Conservation (phyloP, 2,113 vertebrate species). For the Rhipidura dahli region DNA sequence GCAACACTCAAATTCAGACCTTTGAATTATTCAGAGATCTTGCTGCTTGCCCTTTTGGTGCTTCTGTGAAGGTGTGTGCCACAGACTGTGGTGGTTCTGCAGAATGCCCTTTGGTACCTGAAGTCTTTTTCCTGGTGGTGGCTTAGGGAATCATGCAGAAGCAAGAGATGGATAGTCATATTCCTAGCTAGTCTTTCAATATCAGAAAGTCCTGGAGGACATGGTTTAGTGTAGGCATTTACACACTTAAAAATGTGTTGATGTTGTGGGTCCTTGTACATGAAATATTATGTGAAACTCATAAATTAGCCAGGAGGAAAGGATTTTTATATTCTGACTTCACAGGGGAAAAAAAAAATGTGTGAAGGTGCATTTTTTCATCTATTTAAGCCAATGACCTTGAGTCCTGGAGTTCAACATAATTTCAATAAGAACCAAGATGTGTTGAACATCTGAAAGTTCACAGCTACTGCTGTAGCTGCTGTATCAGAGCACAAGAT, state of each 20-base stretch:
- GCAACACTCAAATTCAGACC: background rate
- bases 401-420: background rate
- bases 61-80: background rate
- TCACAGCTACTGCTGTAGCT: background rate
- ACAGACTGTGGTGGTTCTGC: background rate
- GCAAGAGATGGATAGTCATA: background rate
- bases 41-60: background rate
- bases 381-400: background rate
- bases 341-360: fast-evolving
- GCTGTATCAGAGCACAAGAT: background rate
- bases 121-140: background rate
- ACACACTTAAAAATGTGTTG: background rate
- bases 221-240: background rate
- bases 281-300: background rate
- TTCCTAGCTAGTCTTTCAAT: background rate
- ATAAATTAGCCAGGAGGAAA: background rate
- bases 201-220: background rate
- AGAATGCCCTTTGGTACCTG: background rate
- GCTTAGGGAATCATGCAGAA: background rate
- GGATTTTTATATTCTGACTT: background rate
- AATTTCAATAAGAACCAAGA: background rate
- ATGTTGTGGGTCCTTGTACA: background rate
- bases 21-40: background rate
- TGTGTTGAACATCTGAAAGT: background rate
- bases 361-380: background rate